These are phyloP conservation scores for Caretta caretta DNA, from an alignment of 2,113 vertebrate genomes.

Conservation along the genomic window DNA sequence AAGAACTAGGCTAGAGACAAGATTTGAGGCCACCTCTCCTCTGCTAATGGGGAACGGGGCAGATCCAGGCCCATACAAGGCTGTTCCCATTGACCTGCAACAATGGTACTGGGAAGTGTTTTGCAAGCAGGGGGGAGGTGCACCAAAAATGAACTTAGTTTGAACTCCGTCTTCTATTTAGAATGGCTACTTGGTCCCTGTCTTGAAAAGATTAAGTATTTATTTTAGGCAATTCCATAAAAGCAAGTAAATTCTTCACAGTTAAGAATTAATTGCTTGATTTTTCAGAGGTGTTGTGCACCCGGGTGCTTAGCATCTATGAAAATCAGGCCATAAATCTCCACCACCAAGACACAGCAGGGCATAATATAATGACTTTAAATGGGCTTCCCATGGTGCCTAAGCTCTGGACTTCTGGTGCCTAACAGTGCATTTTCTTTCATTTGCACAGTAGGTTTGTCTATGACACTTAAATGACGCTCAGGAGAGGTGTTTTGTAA, in stretches of 20 bases:
- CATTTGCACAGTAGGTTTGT: not conserved
- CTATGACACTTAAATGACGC: not conserved
- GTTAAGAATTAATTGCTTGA: slow-evolving; percentile 5
- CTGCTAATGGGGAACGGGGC: not conserved
- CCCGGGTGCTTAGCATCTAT: not conserved
- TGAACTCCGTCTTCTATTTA: not conserved
- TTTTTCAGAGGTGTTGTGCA: slow-evolving; percentile 16
- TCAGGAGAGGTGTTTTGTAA: not conserved
- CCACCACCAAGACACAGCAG: slow-evolving; percentile 1
- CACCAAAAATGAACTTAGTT: not conserved
- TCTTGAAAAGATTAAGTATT: slow-evolving; percentile 28
- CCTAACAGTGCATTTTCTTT: not conserved
- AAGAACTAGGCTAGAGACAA: rapidly evolving
- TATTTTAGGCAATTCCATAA: slow-evolving; percentile 4
- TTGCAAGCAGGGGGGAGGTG: not conserved
- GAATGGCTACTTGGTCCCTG: not conserved
- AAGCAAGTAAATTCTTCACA: not conserved
- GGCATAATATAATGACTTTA: slow-evolving; percentile 28
- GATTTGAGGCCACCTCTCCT: not conserved
- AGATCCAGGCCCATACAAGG: not conserved
- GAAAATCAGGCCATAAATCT: not conserved
- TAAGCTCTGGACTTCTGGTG: slow-evolving; percentile 20
- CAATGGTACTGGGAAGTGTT: not conserved
- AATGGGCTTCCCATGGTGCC: not conserved
- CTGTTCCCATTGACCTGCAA: not conserved